Base-by-base conservation (phyloP, 2,797 vertebrate species). In the Triplophysa bombifrons region DNA sequence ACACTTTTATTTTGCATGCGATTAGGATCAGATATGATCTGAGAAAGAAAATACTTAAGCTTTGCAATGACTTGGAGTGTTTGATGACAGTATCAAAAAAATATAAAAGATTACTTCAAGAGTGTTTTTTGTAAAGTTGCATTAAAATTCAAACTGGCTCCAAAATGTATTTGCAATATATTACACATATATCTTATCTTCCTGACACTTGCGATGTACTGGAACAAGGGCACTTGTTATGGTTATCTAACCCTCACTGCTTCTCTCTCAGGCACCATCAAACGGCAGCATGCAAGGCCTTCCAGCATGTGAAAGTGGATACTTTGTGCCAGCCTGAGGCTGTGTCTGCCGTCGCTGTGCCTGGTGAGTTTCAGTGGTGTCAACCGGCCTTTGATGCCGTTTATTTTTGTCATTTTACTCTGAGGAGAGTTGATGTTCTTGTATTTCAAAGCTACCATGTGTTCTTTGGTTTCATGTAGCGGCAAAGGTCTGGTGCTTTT, bases 271-370 rank as follows among this genome's bases (percentile, higher is more conserved):
- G 98, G 86, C 96, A 99, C 86, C 94, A 97, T 82, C 98, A 98
- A 91, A 96, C 94, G 27, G 91, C 92, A 2, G 88, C 92, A 78
- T 95, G 93, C 88, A 99, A 97, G 93, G 90, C 93, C 4, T 99
- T 99, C 89, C 97, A 97, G 92, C 98, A 99, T 2, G 92, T 96
- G 85, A 99, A 98, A 90, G 97, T 99, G 93, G 98, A 99, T 86
- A 96, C 95, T 0, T 93, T 99, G 91, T 95, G 94, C 88, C 96
- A 97, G 92, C 96, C 97, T 0, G 98, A 99, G 90, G 87, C 91
- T 10, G 75, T 97, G 83, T 96, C 97, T 88, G 93, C 92, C 1
- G 94, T 99, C 82, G 92, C 95, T 0, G 96, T 99, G 88, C 98
- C 98, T 95, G 97, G 98, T 98, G 51, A 22, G 80, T 72, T 53